Percentiles rank a stretch among this genome's conserved stretches.
phyloP scores from a whole-genome alignment of 1,140 invertebrate species.

The Drosophila lowei region DNA sequence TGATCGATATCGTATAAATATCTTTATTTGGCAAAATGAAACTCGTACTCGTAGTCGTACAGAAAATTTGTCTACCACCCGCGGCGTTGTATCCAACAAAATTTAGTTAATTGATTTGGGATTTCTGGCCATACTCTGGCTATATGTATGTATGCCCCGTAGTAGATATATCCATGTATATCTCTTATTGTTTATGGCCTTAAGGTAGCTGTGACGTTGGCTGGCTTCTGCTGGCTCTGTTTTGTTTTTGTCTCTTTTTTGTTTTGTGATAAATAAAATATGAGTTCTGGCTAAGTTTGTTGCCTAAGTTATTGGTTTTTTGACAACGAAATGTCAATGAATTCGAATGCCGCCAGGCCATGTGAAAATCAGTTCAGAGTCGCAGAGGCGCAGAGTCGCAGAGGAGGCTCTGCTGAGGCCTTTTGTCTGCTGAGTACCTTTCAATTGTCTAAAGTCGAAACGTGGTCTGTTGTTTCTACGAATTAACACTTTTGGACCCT shows the following conservation, averaged over 20 bases:
- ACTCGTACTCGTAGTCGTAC: constrained; percentile 21
- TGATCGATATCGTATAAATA: constrained; percentile 65
- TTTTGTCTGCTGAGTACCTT: constrained; percentile 32
- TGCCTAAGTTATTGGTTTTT: constrained; percentile 63
- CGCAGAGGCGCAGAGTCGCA: no score
- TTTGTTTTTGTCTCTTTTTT: constrained; percentile 24
- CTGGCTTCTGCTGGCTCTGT: neutral
- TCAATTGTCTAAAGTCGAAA: constrained; percentile 40
- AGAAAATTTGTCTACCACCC: constrained; percentile 63
- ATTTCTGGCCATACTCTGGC: constrained; percentile 27
- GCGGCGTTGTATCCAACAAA: constrained; percentile 44
- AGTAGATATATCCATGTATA: neutral
- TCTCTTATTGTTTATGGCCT: constrained; percentile 45
- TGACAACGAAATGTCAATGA: constrained; percentile 63
- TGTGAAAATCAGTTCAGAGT: constrained; percentile 68
- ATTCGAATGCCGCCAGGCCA: constrained; percentile 45
- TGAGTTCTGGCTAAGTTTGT: constrained; percentile 73
- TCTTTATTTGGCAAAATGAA: constrained; percentile 74
- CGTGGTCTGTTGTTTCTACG: constrained; percentile 46
- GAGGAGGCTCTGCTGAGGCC: no score
- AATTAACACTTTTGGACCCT: constrained; percentile 58
- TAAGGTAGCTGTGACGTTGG: constrained; percentile 30
- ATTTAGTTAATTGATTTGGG: constrained; percentile 73
- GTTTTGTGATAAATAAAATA: constrained; percentile 72
- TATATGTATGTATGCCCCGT: no score